Conservation (phyloP, 2,797 vertebrate species). For the Nasua narica region DNA sequence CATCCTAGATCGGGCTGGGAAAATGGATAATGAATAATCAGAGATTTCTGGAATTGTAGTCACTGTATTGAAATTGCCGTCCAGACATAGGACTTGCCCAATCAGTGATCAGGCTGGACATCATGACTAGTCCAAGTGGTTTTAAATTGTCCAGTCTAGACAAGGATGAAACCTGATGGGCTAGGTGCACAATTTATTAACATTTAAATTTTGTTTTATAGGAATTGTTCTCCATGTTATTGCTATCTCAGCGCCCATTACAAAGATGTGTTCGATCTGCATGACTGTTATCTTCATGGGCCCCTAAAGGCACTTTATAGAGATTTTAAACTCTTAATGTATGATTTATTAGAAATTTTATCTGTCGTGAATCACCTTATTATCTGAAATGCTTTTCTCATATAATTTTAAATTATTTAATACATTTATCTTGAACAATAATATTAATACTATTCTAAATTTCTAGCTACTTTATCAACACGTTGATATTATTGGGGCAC, state of each 20-base stretch:
- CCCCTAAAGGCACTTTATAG: not conserved
- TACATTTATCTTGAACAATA: not conserved
- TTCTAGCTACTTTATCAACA: not conserved
- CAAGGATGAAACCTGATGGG: not conserved
- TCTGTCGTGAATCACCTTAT: not conserved
- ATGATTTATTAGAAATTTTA: constrained; percentile 4
- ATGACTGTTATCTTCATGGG: not conserved
- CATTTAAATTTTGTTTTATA: not conserved
- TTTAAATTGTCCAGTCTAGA: not conserved
- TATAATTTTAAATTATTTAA: not conserved
- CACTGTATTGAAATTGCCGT: not conserved
- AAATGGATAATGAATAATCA: not conserved
- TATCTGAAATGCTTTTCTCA: not conserved
- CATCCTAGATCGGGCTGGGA: not conserved
- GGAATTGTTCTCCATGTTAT: not conserved
- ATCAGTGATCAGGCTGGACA: not conserved
- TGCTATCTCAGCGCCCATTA: not conserved
- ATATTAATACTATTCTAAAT: not conserved
- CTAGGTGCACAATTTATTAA: not conserved
- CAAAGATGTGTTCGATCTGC: not conserved
- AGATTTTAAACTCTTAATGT: not conserved
- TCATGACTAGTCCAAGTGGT: not conserved
- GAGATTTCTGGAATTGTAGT: not conserved
- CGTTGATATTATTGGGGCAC: not conserved
- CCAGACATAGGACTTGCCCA: not conserved